Evolutionary conservation across 2,888 invertebrate species (phyloP).

Genomic region (Diaperis boleti): DNA sequence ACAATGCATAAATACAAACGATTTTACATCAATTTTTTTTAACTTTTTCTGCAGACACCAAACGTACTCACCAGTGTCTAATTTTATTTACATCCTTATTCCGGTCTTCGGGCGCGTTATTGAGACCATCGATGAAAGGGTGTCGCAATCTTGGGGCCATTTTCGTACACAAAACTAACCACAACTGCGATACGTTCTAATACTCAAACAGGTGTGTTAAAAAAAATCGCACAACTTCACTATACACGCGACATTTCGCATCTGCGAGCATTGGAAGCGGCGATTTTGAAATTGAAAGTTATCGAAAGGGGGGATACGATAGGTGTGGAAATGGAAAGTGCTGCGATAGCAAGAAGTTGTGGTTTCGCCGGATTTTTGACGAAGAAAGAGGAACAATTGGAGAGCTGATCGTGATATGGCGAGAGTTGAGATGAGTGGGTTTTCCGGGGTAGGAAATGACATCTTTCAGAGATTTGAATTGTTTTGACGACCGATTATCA

Average conservation of each 20-base stretch:
- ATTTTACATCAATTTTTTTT: too few relatives aligned
- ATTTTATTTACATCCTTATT: slow-evolving; percentile 72
- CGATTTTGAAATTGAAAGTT: slow-evolving; percentile 21
- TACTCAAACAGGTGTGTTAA: too few relatives aligned
- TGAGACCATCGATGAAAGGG: slow-evolving; percentile 72
- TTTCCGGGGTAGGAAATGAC: too few relatives aligned
- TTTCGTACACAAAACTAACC: too few relatives aligned
- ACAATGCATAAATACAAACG: too few relatives aligned
- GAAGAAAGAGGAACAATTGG: neutral
- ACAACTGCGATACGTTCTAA: too few relatives aligned
- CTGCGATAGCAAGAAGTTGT: neutral
- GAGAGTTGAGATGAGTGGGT: neutral
- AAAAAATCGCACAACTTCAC: slow-evolving; percentile 24
- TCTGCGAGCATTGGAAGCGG: slow-evolving; percentile 8
- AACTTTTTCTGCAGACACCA: neutral
- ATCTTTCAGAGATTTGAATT: too few relatives aligned
- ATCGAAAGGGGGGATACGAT: slow-evolving; percentile 2
- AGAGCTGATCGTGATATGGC: neutral
- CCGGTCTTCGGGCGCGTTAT: slow-evolving; percentile 68
- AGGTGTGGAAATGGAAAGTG: slow-evolving; percentile 23
- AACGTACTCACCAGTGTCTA: slow-evolving; percentile 69
- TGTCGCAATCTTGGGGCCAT: slow-evolving; percentile 56
- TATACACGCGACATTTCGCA: slow-evolving; percentile 8
- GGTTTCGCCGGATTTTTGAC: slow-evolving; percentile 3
- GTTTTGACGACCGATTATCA: too few relatives aligned